phyloP scores from a whole-genome alignment of 2,113 vertebrate species.

The Amphiprion ocellaris region DNA sequence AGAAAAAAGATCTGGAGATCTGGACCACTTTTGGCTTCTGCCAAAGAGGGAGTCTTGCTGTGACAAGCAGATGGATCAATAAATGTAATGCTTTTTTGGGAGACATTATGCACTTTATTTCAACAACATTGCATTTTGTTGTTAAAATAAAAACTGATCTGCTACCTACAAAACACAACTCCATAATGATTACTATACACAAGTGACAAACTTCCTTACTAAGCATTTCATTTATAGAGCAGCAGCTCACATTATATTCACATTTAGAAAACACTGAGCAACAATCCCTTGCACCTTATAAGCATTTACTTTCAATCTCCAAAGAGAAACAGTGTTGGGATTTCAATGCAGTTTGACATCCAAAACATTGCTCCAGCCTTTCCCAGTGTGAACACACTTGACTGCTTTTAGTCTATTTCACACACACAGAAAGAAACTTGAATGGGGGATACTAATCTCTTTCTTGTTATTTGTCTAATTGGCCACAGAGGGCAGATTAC shows the following conservation, averaged over 20 bases:
- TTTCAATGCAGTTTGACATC: slow-evolving; percentile 43
- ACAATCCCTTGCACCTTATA: slow-evolving; percentile 19
- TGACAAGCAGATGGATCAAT: too few species aligned
- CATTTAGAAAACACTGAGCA: slow-evolving; percentile 40
- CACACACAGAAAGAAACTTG: background rate
- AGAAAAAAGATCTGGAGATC: too few species aligned
- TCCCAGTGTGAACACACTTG: background rate
- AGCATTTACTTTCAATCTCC: slow-evolving; percentile 44
- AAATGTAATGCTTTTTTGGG: too few species aligned
- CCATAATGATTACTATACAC: background rate
- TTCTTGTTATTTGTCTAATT: background rate
- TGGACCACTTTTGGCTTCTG: too few species aligned
- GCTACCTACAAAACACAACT: background rate
- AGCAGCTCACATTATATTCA: slow-evolving; percentile 20
- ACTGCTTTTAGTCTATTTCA: too few species aligned
- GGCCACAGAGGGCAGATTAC: slow-evolving; percentile 24
- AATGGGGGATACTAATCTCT: background rate
- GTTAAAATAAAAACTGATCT: too few species aligned
- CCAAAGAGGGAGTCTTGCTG: too few species aligned
- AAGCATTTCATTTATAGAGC: too few species aligned
- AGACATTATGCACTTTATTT: too few species aligned
- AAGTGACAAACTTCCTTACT: background rate
- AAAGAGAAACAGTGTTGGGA: slow-evolving; percentile 16
- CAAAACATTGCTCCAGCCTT: slow-evolving; percentile 9
- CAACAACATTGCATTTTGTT: too few species aligned